These are phyloP conservation scores for Polypterus bichir DNA, from an alignment of 2,113 vertebrate species.

Conservation along the genomic window DNA sequence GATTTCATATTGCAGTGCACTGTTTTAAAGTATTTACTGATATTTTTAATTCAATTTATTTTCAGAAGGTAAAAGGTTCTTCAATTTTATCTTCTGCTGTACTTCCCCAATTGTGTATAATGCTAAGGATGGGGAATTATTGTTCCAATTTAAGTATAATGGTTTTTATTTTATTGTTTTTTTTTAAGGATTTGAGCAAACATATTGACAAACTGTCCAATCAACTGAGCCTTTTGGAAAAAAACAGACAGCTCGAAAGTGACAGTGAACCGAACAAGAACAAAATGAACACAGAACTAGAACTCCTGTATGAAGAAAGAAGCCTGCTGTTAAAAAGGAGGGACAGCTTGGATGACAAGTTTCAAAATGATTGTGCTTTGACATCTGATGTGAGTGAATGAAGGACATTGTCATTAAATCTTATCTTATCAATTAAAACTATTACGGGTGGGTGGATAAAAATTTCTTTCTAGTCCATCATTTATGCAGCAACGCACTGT, in stretches of 20 bases:
- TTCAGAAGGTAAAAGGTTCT: no score
- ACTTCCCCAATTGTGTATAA: no score
- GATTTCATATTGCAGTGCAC: no score
- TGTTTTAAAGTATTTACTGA: no score
- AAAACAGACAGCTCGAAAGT: constrained; percentile 39
- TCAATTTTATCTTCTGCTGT: no score
- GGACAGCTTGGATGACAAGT: constrained; percentile 56
- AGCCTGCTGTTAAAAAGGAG: constrained; percentile 52
- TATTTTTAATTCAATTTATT: no score
- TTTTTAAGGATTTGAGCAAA: constrained; percentile 57
- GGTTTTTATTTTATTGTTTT: background rate
- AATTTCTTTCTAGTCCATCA: no score
- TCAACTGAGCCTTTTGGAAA: constrained; percentile 51
- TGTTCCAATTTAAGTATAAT: background rate
- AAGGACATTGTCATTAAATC: no score
- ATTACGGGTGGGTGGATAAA: no score
- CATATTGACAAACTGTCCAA: constrained; percentile 60
- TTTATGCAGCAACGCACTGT: no score
- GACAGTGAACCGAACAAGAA: constrained; percentile 39
- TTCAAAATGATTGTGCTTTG: constrained; percentile 58
- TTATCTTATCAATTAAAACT: no score
- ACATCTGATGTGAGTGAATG: constrained; percentile 55
- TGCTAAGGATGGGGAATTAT: no score
- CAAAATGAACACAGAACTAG: constrained; percentile 48
- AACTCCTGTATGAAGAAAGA: constrained; percentile 52